Percentiles rank a stretch among this genome's conserved stretches.
Conservation (phyloP, 2,113 vertebrate genomes). For the Gulo gulo region DNA sequence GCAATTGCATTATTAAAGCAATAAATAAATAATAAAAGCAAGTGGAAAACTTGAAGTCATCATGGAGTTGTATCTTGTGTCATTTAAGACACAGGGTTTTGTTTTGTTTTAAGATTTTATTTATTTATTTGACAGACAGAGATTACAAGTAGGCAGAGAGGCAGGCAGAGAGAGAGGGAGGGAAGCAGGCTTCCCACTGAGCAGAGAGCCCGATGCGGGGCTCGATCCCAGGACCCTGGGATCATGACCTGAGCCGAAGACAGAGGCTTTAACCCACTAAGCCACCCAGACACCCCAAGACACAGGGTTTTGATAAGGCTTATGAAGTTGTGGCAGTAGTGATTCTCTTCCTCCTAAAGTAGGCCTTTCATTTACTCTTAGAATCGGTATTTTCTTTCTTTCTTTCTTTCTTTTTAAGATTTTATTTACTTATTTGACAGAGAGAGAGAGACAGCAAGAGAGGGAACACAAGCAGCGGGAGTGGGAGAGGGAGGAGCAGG, state of each 20-base stretch:
- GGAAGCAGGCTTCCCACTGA: too few relatives aligned
- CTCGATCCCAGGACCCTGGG: too few relatives aligned
- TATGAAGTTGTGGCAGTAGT: not conserved
- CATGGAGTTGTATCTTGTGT: not conserved
- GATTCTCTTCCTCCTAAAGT: not conserved
- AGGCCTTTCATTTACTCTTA: not conserved
- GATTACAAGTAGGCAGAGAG: too few relatives aligned
- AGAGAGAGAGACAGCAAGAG: not conserved
- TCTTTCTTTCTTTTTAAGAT: not conserved
- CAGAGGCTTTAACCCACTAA: too few relatives aligned
- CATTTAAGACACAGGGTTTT: not conserved
- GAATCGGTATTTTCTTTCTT: constrained; percentile 24
- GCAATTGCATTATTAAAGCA: constrained; percentile 33
- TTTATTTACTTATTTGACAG: not conserved
- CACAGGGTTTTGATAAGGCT: not conserved
- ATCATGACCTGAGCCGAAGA: too few relatives aligned
- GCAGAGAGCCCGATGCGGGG: too few relatives aligned
- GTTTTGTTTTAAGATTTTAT: too few relatives aligned
- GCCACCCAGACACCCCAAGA: not conserved
- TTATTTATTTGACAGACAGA: too few relatives aligned
- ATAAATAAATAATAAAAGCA: constrained; percentile 31
- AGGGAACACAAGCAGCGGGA: not conserved
- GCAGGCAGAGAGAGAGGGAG: too few relatives aligned
- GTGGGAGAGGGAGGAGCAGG: not conserved
- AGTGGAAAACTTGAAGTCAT: not conserved